phyloP scores from a whole-genome alignment of 2,797 vertebrate genomes.

The Schizothorax lantsangensis region DNA sequence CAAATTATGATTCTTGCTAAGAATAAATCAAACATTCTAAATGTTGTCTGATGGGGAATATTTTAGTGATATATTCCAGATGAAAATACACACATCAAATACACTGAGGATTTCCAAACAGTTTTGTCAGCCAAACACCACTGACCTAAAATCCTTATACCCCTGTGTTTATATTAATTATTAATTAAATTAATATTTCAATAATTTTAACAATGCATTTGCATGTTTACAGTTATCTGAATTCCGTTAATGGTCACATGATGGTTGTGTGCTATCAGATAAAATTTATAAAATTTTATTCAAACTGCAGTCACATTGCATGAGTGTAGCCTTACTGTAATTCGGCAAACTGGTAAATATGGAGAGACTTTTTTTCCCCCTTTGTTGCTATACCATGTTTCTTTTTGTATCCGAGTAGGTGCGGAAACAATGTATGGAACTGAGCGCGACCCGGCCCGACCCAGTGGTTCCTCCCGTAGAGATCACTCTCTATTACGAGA shows the following conservation, averaged over 20 bases:
- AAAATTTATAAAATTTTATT: neutral
- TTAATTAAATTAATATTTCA: too few relatives aligned
- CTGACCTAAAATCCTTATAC: too few relatives aligned
- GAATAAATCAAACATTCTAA: neutral
- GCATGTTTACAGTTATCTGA: neutral
- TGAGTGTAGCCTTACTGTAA: neutral
- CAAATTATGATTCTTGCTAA: neutral
- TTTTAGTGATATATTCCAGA: neutral
- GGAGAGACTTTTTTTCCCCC: too few relatives aligned
- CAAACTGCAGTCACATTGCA: conserved; percentile 3
- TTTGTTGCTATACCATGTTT: neutral
- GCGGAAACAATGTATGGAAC: conserved; percentile 79
- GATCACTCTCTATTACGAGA: conserved; percentile 87
- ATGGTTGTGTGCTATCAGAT: too few relatives aligned
- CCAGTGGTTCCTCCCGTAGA: conserved; percentile 69
- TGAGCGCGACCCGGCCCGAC: conserved; percentile 54
- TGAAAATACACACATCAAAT: neutral
- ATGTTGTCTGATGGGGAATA: neutral
- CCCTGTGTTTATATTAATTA: neutral
- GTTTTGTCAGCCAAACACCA: too few relatives aligned
- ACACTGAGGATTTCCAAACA: too few relatives aligned
- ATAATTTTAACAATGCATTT: neutral
- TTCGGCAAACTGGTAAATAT: too few relatives aligned
- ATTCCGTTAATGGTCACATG: neutral
- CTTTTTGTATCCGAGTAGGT: conserved; percentile 67